Conservation (phyloP, 2,113 vertebrate genomes). For the Lampris megalopsis region DNA sequence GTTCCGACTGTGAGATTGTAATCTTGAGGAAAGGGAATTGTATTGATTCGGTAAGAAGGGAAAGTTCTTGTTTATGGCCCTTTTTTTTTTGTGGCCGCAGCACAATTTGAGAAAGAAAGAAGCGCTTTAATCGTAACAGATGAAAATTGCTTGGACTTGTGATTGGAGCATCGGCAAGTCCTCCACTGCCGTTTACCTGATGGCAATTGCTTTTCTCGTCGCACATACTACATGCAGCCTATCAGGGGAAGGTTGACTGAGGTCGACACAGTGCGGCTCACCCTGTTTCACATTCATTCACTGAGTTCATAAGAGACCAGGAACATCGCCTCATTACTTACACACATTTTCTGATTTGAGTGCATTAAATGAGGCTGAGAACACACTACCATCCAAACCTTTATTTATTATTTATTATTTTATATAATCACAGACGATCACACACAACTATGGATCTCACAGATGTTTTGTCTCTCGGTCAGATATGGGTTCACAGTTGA, state of each 20-base stretch:
- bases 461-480: no score
- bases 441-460: no score
- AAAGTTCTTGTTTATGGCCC: no score
- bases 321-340: background rate
- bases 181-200: no score
- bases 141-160: background rate
- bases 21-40: background rate
- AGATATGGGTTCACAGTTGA: no score
- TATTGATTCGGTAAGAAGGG: no score
- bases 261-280: background rate
- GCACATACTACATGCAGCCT: background rate
- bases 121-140: background rate
- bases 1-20: background rate
- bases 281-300: background rate
- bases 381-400: no score
- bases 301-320: background rate
- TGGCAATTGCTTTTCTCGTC: background rate
- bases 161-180: background rate
- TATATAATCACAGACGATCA: no score
- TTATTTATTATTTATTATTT: no score
- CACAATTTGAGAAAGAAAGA: background rate
- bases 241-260: background rate
- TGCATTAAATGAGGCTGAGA: no score
- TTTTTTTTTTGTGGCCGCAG: no score
- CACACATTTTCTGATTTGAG: no score